Base-by-base conservation (phyloP, 2,113 vertebrate genomes). In the Brachionichthys hirsutus region DNA sequence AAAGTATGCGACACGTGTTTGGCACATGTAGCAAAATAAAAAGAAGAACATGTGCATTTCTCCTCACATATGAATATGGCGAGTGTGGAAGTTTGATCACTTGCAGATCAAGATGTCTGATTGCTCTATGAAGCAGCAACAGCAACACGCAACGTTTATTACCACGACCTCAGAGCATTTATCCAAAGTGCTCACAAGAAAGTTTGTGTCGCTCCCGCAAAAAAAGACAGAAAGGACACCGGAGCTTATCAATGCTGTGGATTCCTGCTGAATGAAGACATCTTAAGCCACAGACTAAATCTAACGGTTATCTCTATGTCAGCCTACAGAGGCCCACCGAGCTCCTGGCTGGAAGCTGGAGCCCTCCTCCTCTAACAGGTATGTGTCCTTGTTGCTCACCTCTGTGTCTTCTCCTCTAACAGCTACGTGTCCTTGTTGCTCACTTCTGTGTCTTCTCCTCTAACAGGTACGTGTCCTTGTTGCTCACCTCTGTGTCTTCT, bases 21-120 rank as follows among this genome's bases (percentile, higher is more conserved):
- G 8, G 35, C 84, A 85, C 62, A 66, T 83, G 78, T 2, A 7
- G 12, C 46, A 18, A 54, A 74, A 15, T n/a, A 56, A 75, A 24
- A 13, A 48, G 50, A 17, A 35, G 61, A 78, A 54, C 22, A 77
- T 70, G 57, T 62, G 70, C 51, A 24, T 18, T 41, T 41, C 35
- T 67, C 53, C 41, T 62, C 36, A 70, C 62, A 72, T 50, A 44
- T 77, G 66, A 49, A 59, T n/a, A 12, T 38, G 22, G 51, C 35
- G 58, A 71, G 59, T 65, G 38, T 40, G 18, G 59, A 49, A 58
- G 67, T 78, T 77, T 82, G 65, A 80, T 82, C 70, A 56, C 12
- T 35, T 24, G n/a, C 35, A 62, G 42, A 68, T 45, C 44, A 34
- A 22, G 43, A 70, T 46, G 51, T 48, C 45, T 58, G 22, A 50